A percentile compares a stretch with the other conserved stretches of the same genome.
These are phyloP conservation scores for Caenorhabditis virilis DNA, from an alignment of 2,888 invertebrate genomes.

Conservation along the genomic window DNA sequence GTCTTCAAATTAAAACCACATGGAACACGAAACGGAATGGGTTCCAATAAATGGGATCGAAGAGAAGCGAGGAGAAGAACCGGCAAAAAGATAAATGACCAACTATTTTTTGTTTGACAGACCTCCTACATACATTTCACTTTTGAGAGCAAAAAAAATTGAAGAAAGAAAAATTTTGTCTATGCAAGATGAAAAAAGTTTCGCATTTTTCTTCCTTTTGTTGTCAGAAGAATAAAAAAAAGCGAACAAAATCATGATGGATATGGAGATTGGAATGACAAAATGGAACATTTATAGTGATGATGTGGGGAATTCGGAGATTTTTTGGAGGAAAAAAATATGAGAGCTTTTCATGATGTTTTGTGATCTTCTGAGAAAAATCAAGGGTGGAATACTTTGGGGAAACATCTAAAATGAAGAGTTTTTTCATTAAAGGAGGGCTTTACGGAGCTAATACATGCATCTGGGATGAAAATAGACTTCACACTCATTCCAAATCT, in stretches of 20 bases:
- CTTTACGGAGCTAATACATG: too few relatives aligned
- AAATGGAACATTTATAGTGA: background rate
- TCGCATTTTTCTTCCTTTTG: background rate
- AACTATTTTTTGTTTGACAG: background rate
- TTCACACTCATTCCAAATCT: too few relatives aligned
- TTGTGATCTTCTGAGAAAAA: too few relatives aligned
- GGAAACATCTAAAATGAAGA: too few relatives aligned
- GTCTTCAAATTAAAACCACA: conserved; percentile 3
- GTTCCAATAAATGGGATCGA: too few relatives aligned
- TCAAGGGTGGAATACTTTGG: too few relatives aligned
- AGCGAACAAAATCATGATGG: background rate
- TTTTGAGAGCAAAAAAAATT: background rate
- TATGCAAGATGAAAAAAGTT: background rate
- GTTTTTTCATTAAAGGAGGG: too few relatives aligned
- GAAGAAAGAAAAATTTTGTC: conserved; percentile 1
- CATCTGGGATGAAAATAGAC: too few relatives aligned
- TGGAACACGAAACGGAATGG: background rate
- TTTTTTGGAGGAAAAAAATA: too few relatives aligned
- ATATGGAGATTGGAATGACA: background rate
- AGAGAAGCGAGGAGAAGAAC: background rate
- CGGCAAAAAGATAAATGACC: conserved; percentile 2
- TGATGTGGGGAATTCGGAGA: background rate
- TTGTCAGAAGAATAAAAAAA: background rate
- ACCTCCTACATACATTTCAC: background rate
- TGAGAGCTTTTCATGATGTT: too few relatives aligned